Conservation (phyloP, 2,797 vertebrate species). For the Spea hammondii region DNA sequence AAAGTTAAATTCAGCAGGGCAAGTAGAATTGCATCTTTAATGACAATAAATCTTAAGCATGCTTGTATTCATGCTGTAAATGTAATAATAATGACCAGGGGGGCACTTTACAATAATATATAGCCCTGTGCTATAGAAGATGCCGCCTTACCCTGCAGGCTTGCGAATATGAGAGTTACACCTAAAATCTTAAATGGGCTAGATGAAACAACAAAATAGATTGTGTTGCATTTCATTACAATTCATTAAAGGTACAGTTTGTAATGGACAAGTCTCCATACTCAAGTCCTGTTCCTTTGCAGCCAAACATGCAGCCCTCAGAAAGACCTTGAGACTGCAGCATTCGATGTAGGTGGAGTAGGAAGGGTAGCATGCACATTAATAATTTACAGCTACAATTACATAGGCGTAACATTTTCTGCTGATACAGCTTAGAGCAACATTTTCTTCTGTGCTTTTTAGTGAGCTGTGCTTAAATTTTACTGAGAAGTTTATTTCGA, state of each 20-base stretch:
- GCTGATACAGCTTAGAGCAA: not conserved
- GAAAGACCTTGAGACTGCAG: not conserved
- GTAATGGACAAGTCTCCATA: not conserved
- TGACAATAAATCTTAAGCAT: no score
- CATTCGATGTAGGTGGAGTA: slow-evolving; percentile 8
- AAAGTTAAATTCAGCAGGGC: no score
- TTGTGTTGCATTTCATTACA: no score
- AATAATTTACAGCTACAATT: not conserved
- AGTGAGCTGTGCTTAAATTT: not conserved
- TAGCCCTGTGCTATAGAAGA: no score
- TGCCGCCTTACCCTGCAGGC: no score
- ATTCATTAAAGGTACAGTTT: not conserved
- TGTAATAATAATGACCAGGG: no score
- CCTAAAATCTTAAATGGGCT: no score
- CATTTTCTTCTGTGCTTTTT: slow-evolving; percentile 1
- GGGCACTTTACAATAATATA: no score
- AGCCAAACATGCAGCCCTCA: not conserved
- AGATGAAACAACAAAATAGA: no score
- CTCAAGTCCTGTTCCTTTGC: not conserved
- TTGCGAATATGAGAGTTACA: no score
- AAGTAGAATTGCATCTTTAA: no score
- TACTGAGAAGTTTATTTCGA: not conserved
- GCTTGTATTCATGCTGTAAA: no score
- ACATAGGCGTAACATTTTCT: not conserved
- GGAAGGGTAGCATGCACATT: not conserved